phyloP scores from a whole-genome alignment of 2,113 vertebrate species.

The Hipposideros armiger region DNA sequence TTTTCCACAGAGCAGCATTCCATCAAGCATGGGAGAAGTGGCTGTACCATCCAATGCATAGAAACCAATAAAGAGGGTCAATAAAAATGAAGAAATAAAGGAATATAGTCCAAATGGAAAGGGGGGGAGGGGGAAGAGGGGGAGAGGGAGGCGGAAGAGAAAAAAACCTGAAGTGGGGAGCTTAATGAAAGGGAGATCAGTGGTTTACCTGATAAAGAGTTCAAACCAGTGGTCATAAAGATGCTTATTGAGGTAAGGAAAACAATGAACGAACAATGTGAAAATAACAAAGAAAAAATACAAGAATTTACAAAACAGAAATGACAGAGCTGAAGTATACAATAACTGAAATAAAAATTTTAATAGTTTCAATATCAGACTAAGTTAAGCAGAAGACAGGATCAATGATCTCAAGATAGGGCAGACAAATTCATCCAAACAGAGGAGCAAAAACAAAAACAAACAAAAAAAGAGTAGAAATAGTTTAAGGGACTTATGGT shows the following conservation, averaged over 20 bases:
- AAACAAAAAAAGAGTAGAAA: background rate
- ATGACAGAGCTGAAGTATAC: background rate
- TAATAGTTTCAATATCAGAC: background rate
- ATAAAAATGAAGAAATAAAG: too few relatives aligned
- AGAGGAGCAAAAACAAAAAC: background rate
- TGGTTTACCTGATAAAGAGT: background rate
- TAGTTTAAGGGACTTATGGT: background rate
- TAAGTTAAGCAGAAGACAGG: background rate
- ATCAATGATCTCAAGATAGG: background rate
- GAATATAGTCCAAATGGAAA: too few relatives aligned
- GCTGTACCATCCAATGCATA: too few relatives aligned
- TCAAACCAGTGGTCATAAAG: background rate
- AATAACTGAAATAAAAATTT: background rate
- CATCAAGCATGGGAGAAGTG: too few relatives aligned
- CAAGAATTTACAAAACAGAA: background rate
- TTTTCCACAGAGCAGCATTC: too few relatives aligned
- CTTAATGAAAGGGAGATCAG: background rate
- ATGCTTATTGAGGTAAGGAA: background rate
- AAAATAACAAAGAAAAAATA: background rate
- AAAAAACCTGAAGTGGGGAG: too few relatives aligned
- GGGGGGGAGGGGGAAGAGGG: too few relatives aligned
- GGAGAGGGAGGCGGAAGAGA: too few relatives aligned
- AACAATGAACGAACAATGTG: background rate
- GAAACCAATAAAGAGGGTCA: too few relatives aligned
- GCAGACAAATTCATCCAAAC: background rate